Conservation (phyloP, 1,140 invertebrate genomes). For the Acyrthosiphon pisum region DNA sequence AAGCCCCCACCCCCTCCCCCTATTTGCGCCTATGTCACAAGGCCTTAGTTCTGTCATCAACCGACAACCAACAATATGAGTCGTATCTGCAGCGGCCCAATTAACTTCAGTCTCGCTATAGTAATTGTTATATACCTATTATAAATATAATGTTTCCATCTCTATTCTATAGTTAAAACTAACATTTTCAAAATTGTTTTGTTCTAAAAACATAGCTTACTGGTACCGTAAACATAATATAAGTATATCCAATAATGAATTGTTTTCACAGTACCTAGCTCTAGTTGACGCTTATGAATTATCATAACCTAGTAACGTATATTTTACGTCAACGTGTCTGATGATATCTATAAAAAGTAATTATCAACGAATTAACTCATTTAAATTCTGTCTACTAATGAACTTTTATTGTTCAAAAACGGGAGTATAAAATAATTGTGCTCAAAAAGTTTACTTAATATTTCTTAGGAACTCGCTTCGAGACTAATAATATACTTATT, state of each 20-base stretch:
- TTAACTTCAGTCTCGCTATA: background rate
- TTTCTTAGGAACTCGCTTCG: background rate
- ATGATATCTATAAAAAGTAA: background rate
- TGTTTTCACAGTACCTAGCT: too few species aligned
- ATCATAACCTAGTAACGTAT: too few species aligned
- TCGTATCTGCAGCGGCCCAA: background rate
- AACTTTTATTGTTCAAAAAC: background rate
- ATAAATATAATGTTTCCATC: too few species aligned
- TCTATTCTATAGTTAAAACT: too few species aligned
- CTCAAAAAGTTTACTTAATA: background rate
- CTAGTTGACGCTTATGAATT: too few species aligned
- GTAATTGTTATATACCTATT: background rate
- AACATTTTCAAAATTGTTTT: too few species aligned
- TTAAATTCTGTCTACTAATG: background rate
- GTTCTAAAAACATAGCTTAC: too few species aligned
- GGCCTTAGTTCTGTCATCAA: background rate
- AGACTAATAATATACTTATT: too few species aligned
- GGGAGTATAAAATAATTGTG: background rate
- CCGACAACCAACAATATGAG: background rate
- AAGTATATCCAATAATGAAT: too few species aligned
- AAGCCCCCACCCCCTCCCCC: too few species aligned
- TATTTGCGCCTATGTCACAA: too few species aligned
- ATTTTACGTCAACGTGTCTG: background rate
- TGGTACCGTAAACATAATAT: too few species aligned
- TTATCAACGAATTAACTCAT: background rate